phyloP scores from a whole-genome alignment of 2,888 invertebrate species.

The Drosophila limbata region DNA sequence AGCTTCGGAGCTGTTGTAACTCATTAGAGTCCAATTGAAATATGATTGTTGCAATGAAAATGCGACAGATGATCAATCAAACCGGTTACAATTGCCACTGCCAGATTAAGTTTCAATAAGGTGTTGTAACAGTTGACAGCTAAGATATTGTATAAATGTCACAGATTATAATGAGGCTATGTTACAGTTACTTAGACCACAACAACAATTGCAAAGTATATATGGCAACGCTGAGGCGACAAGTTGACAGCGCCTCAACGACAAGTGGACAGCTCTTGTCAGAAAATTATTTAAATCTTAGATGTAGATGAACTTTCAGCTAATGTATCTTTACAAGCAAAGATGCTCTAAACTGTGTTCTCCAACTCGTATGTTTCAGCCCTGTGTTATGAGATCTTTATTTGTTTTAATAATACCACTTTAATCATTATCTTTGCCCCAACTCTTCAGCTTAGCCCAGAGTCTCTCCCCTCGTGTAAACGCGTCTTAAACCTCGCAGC shows the following conservation, averaged over 20 bases:
- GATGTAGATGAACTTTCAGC: too few relatives aligned
- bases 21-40: constrained; percentile 76
- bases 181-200: constrained; percentile 5
- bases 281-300: too few relatives aligned
- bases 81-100: constrained; percentile 49
- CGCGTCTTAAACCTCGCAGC: constrained; percentile 1
- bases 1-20: constrained; percentile 30
- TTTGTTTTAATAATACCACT: background rate
- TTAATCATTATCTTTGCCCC: background rate
- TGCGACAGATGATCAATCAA: constrained; percentile 74
- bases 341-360: too few relatives aligned
- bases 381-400: background rate
- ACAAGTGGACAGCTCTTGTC: too few relatives aligned
- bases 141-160: constrained; percentile 23
- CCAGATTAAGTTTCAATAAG: constrained; percentile 10
- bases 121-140: constrained; percentile 37
- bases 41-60: constrained; percentile 71
- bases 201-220: constrained; percentile 1
- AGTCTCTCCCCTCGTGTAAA: background rate
- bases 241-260: too few relatives aligned
- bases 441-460: background rate
- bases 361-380: background rate
- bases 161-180: constrained; percentile 18
- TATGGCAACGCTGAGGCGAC: too few relatives aligned
- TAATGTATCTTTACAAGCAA: too few relatives aligned